Evolutionary conservation across 2,797 vertebrate species (phyloP).

Genomic region (Ispidina lecontei): DNA sequence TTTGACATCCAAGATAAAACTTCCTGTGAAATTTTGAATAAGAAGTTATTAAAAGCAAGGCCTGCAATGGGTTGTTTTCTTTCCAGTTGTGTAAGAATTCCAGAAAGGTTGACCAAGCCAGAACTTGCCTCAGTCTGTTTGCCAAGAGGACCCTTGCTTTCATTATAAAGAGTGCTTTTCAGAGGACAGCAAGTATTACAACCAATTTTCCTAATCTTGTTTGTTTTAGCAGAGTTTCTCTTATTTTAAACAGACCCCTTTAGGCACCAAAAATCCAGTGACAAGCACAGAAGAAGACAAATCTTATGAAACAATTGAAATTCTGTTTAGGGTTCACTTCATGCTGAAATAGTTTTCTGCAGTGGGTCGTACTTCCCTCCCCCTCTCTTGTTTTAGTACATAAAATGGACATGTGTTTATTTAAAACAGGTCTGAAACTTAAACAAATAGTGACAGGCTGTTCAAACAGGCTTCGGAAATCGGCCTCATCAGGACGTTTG

Average conservation of each 20-base stretch:
- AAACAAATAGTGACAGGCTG: conserved; percentile 83
- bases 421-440: conserved; percentile 80
- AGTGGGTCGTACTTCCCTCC: background rate
- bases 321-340: conserved; percentile 44
- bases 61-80: background rate
- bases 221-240: conserved; percentile 29
- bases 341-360: conserved; percentile 50
- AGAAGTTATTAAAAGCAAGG: conserved; percentile 20
- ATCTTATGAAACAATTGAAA: conserved; percentile 7
- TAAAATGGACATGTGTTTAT: conserved; percentile 79
- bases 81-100: conserved; percentile 11
- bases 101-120: conserved; percentile 34
- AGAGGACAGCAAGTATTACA: conserved; percentile 5
- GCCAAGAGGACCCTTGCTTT: conserved; percentile 31
- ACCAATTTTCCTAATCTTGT: conserved; percentile 26
- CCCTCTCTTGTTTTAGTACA: conserved; percentile 68
- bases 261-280: conserved; percentile 43
- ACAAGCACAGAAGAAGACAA: conserved; percentile 30
- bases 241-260: conserved; percentile 17
- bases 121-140: background rate
- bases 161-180: conserved; percentile 15
- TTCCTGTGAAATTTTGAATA: conserved; percentile 45
- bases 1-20: conserved; percentile 48
- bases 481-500: conserved; percentile 84
- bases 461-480: conserved; percentile 86